Evolutionary conservation across 2,113 vertebrate species (phyloP).

Genomic region (Edolisoma coerulescens): DNA sequence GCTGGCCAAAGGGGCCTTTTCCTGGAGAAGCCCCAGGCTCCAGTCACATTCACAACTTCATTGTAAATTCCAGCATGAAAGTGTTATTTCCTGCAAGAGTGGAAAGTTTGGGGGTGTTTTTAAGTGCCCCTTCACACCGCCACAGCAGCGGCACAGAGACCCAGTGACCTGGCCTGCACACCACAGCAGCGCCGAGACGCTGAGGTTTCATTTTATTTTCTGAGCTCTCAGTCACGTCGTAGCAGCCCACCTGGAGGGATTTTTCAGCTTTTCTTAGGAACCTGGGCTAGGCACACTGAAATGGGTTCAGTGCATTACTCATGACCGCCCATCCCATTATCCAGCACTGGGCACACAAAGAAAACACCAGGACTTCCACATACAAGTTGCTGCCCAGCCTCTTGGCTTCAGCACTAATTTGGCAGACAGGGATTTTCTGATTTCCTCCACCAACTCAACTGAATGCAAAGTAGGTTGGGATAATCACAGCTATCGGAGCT

Average conservation of each 20-base stretch:
- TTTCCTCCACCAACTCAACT: background rate
- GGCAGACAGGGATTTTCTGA: background rate
- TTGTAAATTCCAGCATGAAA: slow-evolving; percentile 66
- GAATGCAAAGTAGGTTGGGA: background rate
- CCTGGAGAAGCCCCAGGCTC: background rate
- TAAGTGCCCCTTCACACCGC: background rate
- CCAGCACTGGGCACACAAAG: background rate
- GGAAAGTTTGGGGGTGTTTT: background rate
- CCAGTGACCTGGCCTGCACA: background rate
- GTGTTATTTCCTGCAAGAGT: slow-evolving; percentile 64
- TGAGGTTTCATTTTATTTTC: background rate
- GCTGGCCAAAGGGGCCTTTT: slow-evolving; percentile 49
- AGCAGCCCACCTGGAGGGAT: background rate
- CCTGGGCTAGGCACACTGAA: background rate
- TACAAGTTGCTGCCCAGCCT: background rate
- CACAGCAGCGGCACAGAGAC: background rate
- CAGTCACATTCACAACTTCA: slow-evolving; percentile 45
- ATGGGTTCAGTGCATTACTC: background rate
- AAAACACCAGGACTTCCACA: background rate
- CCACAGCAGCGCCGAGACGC: background rate
- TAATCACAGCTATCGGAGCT: background rate
- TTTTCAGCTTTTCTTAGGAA: background rate
- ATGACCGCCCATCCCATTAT: background rate
- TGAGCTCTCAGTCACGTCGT: rapidly evolving
- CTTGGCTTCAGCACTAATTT: background rate